Conservation (phyloP, 2,797 vertebrate species). For the Calcarius lapponicus region DNA sequence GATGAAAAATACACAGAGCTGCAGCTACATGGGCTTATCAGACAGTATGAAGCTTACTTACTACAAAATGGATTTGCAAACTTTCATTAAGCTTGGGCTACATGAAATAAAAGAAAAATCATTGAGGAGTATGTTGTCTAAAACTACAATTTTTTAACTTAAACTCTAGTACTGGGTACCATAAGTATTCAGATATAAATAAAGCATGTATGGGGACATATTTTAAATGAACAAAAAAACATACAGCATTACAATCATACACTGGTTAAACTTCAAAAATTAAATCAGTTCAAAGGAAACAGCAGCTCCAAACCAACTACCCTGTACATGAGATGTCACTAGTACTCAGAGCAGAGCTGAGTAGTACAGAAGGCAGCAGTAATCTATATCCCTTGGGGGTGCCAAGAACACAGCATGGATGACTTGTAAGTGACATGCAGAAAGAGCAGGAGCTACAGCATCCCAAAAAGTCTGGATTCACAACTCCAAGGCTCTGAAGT, state of each 20-base stretch:
- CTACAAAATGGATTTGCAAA: background rate
- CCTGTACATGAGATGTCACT: background rate
- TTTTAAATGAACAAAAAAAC: background rate
- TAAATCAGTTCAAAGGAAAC: background rate
- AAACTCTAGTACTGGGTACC: background rate
- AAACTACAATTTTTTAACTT: background rate
- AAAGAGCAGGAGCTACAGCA: background rate
- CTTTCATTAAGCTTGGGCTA: background rate
- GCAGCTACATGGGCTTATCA: background rate
- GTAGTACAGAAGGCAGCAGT: background rate
- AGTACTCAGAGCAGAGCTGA: background rate
- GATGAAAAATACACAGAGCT: background rate
- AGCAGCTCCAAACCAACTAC: background rate
- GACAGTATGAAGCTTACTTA: background rate
- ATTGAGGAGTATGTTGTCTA: accelerated
- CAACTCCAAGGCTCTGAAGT: background rate
- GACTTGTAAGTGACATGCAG: background rate
- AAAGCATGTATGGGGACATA: background rate
- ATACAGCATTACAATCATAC: background rate
- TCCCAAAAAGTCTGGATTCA: background rate
- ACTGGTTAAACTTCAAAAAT: background rate
- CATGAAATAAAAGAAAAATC: background rate
- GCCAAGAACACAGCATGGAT: background rate
- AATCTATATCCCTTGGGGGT: background rate
- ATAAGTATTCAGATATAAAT: background rate